phyloP scores from a whole-genome alignment of 1,140 invertebrate genomes.

The Mya arenaria region DNA sequence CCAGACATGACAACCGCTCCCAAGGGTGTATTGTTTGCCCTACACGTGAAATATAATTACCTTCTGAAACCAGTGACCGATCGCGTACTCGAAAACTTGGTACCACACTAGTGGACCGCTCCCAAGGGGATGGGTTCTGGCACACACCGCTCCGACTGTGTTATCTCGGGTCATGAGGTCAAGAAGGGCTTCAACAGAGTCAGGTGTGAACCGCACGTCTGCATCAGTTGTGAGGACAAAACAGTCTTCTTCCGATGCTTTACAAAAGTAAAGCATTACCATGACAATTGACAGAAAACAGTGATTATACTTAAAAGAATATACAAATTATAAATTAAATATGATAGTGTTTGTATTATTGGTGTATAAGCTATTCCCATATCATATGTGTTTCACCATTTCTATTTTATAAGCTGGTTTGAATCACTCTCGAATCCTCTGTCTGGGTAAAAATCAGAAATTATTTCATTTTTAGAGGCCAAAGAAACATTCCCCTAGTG shows the following conservation, averaged over 20 bases:
- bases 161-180: constrained; percentile 78
- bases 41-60: too few species aligned
- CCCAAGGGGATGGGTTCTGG: constrained; percentile 76
- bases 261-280: neutral
- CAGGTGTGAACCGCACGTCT: constrained; percentile 77
- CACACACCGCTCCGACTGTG: constrained; percentile 77
- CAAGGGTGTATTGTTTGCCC: too few species aligned
- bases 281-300: neutral
- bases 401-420: neutral
- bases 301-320: neutral
- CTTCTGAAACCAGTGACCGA: constrained; percentile 80
- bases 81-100: constrained; percentile 78
- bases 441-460: neutral
- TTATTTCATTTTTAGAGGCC: neutral
- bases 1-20: too few species aligned
- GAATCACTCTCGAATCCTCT: neutral
- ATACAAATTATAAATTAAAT: neutral
- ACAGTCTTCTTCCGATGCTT: constrained; percentile 48
- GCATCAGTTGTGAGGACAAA: constrained; percentile 79
- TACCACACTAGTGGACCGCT: constrained; percentile 76
- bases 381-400: neutral
- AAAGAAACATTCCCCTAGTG: neutral
- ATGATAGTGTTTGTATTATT: neutral
- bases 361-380: neutral
- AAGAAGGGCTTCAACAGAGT: constrained; percentile 75